A percentile compares a stretch with the other conserved stretches of the same genome.
phyloP scores from a whole-genome alignment of 2,888 invertebrate species.

The Chrysina gloriosa region DNA sequence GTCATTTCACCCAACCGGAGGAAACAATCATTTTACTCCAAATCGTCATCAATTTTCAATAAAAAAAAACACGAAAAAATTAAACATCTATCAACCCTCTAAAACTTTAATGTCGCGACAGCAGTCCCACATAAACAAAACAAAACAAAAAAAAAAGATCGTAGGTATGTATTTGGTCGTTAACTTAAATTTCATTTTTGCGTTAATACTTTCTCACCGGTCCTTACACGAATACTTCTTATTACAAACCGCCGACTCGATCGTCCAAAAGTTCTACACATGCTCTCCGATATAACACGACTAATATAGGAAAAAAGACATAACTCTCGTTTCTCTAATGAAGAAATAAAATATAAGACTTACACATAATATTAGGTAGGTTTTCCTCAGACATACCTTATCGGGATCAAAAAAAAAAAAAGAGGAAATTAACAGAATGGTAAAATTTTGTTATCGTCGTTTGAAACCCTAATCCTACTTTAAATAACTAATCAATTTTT shows the following conservation, averaged over 20 bases:
- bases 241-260: conserved; percentile 4
- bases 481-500: conserved; percentile 4
- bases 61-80: too few species aligned
- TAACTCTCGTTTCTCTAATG: conserved; percentile 19
- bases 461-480: neutral
- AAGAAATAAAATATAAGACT: conserved; percentile 53
- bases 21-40: too few species aligned
- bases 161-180: neutral
- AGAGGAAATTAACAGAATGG: conserved; percentile 36
- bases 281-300: conserved; percentile 8
- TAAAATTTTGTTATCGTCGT: neutral
- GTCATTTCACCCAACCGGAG: too few species aligned
- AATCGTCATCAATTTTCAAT: too few species aligned
- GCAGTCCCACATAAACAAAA: neutral
- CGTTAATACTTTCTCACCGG: too few species aligned
- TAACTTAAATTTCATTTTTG: neutral
- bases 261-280: conserved; percentile 9
- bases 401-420: conserved; percentile 45
- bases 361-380: conserved; percentile 62
- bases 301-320: conserved; percentile 8
- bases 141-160: neutral
- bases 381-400: conserved; percentile 63
- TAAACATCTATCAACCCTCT: too few species aligned
- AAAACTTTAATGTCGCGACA: neutral
- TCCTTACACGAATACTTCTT: too few species aligned